Evolutionary conservation across 2,797 vertebrate species (phyloP), one percentile per base, ranked within the genome.

Genomic region (Iguana delicatissima): DNA sequence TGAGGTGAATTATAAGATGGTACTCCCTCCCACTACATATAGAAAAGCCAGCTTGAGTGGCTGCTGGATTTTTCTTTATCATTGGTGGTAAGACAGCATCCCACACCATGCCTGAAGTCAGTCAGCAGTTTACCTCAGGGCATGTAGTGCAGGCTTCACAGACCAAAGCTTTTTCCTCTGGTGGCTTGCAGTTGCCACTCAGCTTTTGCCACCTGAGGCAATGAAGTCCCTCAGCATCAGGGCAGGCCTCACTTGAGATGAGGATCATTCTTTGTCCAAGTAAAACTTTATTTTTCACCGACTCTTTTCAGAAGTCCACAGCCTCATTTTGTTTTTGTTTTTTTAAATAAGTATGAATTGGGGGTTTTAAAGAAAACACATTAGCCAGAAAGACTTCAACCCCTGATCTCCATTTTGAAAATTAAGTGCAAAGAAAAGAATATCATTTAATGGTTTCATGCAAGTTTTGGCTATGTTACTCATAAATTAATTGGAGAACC

Each of bases 401-500:
- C 67, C 42, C 77, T 35, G 7, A 35, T 26, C 24, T 38, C 80
- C 59, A 57, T 77, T 62, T 55, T 84, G 59, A 57, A 55, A 42
- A 62, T 0, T n/a, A 83, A 55, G 26, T 18, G 26, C 13, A 7
- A 82, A 52, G 18, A 64, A 50, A 52, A 18, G 7, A n/a, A 13
- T 1, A 85, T 80, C 35, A 46, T 6, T 77, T 32, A 81, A 10
- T 52, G 88, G 29, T 42, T 1, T 42, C 18, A 13, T 62, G 0
- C 57, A 84, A 52, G 85, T 92, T 64, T 76, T 90, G 77, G 1
- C 74, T 72, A 81, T 42, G 64, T 86, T 89, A 82, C 67, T 89
- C 35, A 92, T 55, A 38, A 89, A 74, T 89, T 85, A 72, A 29
- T 85, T 87, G 64, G 22, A 62, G 77, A 93, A 85, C 69, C 38